These are phyloP conservation scores for Volucella inanis DNA, from an alignment of 2,888 invertebrate genomes.

Conservation along the genomic window DNA sequence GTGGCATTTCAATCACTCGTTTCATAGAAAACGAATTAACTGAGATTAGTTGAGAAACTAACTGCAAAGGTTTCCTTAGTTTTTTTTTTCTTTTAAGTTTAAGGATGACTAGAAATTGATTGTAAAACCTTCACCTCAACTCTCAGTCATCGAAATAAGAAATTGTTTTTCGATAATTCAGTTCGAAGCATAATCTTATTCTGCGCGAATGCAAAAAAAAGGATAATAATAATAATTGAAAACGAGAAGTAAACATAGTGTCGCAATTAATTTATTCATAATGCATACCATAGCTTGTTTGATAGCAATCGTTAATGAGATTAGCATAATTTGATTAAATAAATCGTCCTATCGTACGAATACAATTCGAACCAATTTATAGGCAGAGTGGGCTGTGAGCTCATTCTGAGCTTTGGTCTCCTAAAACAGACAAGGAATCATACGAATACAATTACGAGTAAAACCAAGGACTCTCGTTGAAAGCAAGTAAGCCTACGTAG, in stretches of 20 bases:
- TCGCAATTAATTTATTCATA: slow-evolving; percentile 72
- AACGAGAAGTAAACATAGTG: slow-evolving; percentile 58
- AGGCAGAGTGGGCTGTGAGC: slow-evolving; percentile 30
- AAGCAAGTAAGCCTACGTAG: slow-evolving; percentile 11
- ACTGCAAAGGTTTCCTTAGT: slow-evolving; percentile 8
- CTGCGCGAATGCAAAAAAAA: not conserved
- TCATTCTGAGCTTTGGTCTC: slow-evolving; percentile 6
- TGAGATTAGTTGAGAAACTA: slow-evolving; percentile 40
- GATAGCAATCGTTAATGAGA: slow-evolving; percentile 73
- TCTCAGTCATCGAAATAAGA: not conserved
- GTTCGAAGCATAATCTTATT: slow-evolving; percentile 17
- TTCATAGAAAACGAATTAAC: slow-evolving; percentile 68
- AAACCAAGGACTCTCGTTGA: slow-evolving; percentile 60
- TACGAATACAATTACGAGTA: not conserved
- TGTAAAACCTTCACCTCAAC: not conserved
- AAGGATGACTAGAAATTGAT: slow-evolving; percentile 22
- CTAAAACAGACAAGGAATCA: slow-evolving; percentile 29
- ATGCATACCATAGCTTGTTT: slow-evolving; percentile 60
- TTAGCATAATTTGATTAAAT: slow-evolving; percentile 73
- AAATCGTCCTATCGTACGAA: slow-evolving; percentile 61
- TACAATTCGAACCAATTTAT: slow-evolving; percentile 46
- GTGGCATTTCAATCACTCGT: slow-evolving; percentile 70
- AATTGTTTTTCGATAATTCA: slow-evolving; percentile 12
- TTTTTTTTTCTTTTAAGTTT: slow-evolving; percentile 15
- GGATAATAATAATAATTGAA: slow-evolving; percentile 8